Evolutionary conservation across 1,140 invertebrate genomes (phyloP).

Genomic region (Trypoxylus dichotomus): DNA sequence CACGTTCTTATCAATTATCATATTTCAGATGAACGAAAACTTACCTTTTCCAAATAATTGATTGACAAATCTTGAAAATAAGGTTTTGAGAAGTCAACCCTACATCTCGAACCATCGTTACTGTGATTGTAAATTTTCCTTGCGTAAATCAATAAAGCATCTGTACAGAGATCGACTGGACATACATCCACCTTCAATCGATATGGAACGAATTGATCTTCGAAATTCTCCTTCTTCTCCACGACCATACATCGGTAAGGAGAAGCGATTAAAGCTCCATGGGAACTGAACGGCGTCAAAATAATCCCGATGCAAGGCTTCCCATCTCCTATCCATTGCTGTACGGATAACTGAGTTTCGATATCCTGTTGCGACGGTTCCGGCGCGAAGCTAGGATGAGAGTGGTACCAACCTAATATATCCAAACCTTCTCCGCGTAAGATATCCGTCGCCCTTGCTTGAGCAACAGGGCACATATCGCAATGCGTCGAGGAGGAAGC

Average conservation of each 20-base stretch:
- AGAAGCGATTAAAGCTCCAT: slow-evolving; percentile 49
- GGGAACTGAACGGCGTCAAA: slow-evolving; percentile 58
- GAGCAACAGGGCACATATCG: slow-evolving; percentile 70
- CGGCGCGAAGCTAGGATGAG: slow-evolving; percentile 66
- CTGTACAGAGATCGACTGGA: slow-evolving; percentile 37
- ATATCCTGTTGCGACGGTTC: slow-evolving; percentile 65
- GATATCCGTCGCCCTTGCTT: slow-evolving; percentile 58
- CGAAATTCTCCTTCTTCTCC: slow-evolving; percentile 44
- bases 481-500: slow-evolving; percentile 67
- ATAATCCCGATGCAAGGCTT: slow-evolving; percentile 63
- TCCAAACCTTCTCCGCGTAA: slow-evolving; percentile 55
- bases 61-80: slow-evolving; percentile 50
- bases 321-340: slow-evolving; percentile 60
- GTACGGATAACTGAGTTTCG: slow-evolving; percentile 61
- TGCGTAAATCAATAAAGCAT: slow-evolving; percentile 40
- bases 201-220: slow-evolving; percentile 48
- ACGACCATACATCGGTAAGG: slow-evolving; percentile 50
- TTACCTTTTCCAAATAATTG: slow-evolving; percentile 49
- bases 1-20: too few species aligned
- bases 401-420: slow-evolving; percentile 69
- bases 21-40: too few species aligned
- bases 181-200: slow-evolving; percentile 50
- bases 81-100: slow-evolving; percentile 43
- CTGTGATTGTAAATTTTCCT: slow-evolving; percentile 34
- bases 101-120: slow-evolving; percentile 28